Percentiles rank a stretch among this genome's conserved stretches.
Conservation (phyloP, 2,888 invertebrate species). For the Nipponacmea schrenckii region DNA sequence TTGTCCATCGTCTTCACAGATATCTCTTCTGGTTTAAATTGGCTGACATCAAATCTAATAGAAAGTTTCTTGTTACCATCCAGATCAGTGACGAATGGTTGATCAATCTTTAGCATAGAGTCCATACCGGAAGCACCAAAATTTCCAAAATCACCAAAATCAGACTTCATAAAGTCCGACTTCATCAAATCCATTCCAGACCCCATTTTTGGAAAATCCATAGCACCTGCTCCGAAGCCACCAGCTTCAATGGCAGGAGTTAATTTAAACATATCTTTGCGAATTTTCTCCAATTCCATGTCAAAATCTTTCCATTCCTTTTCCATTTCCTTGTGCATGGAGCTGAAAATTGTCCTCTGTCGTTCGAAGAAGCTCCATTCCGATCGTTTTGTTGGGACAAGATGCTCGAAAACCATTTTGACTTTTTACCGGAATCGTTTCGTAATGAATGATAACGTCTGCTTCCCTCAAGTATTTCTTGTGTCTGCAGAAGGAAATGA, state of each 20-base stretch:
- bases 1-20: slow-evolving; percentile 99
- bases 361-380: slow-evolving; percentile 45
- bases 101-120: slow-evolving; percentile 37
- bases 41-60: slow-evolving; percentile 95
- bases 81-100: slow-evolving; percentile 46
- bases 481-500: too few relatives aligned
- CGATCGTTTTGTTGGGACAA: slow-evolving; percentile 33
- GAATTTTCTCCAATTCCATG: slow-evolving; percentile 43
- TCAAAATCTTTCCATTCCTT: slow-evolving; percentile 42
- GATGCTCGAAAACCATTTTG: slow-evolving; percentile 27
- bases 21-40: slow-evolving; percentile 95
- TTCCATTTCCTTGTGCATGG: slow-evolving; percentile 32
- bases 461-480: too few relatives aligned
- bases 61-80: slow-evolving; percentile 90
- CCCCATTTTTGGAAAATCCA: not conserved
- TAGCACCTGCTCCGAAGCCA: not conserved
- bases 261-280: slow-evolving; percentile 45
- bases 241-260: slow-evolving; percentile 24
- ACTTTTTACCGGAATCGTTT: not conserved
- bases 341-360: slow-evolving; percentile 35
- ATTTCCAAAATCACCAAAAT: slow-evolving; percentile 15
- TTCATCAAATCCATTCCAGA: not conserved
- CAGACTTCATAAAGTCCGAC: not conserved
- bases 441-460: too few relatives aligned
- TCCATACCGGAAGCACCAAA: slow-evolving; percentile 11